Conservation (phyloP, 2,797 vertebrate species). For the Pantherophis vulpinus region DNA sequence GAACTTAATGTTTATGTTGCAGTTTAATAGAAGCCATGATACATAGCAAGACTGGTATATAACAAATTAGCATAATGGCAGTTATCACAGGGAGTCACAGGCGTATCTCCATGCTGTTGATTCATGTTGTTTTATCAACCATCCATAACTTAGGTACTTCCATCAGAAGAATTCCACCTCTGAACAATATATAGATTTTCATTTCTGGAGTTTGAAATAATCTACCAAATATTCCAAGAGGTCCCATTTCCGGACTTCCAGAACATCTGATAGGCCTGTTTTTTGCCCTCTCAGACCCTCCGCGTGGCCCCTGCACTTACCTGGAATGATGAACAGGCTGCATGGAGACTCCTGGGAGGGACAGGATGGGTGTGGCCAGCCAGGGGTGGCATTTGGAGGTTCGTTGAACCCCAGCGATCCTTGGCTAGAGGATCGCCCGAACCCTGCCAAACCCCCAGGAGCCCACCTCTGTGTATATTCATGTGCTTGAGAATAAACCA, state of each 20-base stretch:
- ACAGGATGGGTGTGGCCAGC: no score
- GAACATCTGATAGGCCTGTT: no score
- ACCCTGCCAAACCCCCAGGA: no score
- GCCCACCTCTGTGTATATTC: no score
- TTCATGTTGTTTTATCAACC: slow-evolving; percentile 43
- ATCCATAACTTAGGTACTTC: slow-evolving; percentile 12
- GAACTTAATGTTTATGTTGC: slow-evolving; percentile 53
- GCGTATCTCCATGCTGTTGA: slow-evolving; percentile 34
- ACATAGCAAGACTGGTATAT: slow-evolving; percentile 23
- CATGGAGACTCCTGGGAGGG: no score
- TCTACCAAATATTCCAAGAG: not conserved
- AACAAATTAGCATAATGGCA: slow-evolving; percentile 48
- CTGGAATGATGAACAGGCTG: no score
- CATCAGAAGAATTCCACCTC: not conserved
- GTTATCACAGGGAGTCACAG: slow-evolving; percentile 45
- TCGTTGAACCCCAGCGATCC: no score
- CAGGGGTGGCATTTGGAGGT: no score
- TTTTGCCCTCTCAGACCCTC: no score
- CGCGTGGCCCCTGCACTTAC: no score
- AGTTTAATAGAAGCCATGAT: slow-evolving; percentile 50
- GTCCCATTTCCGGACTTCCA: no score
- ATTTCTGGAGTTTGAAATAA: not conserved
- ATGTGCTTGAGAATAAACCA: not conserved
- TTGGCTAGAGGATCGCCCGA: no score
- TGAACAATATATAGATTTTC: not conserved